phyloP scores from a whole-genome alignment of 1,140 invertebrate genomes.

The Achroia grisella region DNA sequence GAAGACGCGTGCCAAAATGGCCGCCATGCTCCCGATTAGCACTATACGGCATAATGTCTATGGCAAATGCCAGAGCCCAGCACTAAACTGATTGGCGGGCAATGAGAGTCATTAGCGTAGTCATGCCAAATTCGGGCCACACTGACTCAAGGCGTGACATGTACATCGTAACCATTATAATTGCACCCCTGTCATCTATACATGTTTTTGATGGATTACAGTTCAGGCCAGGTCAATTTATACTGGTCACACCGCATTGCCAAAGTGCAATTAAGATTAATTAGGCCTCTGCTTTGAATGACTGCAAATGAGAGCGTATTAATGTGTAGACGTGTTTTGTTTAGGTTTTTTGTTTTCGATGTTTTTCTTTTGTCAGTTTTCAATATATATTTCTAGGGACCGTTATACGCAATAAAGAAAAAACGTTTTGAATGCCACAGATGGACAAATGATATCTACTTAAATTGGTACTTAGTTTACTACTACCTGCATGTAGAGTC shows the following conservation, averaged over 20 bases:
- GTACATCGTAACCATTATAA: background rate
- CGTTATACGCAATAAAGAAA: too few species aligned
- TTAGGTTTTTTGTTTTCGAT: background rate
- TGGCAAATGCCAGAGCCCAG: slow-evolving; percentile 32
- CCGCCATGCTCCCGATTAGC: slow-evolving; percentile 5
- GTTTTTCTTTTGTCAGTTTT: too few species aligned
- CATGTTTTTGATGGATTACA: too few species aligned
- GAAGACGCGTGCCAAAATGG: slow-evolving; percentile 40
- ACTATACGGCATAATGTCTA: slow-evolving; percentile 24
- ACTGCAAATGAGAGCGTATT: slow-evolving; percentile 4
- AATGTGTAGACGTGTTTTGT: background rate
- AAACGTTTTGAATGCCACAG: background rate
- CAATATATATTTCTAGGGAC: too few species aligned
- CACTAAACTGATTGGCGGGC: slow-evolving; percentile 53
- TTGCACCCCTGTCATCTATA: background rate
- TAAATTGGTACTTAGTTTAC: too few species aligned
- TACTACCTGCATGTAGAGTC: too few species aligned
- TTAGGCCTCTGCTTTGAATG: slow-evolving; percentile 25
- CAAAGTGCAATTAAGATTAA: slow-evolving; percentile 47
- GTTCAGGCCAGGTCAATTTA: background rate
- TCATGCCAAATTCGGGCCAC: slow-evolving; percentile 42
- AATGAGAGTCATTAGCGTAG: slow-evolving; percentile 55
- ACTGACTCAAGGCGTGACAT: slow-evolving; percentile 43
- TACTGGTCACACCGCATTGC: slow-evolving; percentile 8
- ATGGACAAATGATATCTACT: background rate